A percentile compares a stretch with the other conserved stretches of the same genome.
phyloP scores from a whole-genome alignment of 2,888 invertebrate genomes.

The Mimachlamys varia region DNA sequence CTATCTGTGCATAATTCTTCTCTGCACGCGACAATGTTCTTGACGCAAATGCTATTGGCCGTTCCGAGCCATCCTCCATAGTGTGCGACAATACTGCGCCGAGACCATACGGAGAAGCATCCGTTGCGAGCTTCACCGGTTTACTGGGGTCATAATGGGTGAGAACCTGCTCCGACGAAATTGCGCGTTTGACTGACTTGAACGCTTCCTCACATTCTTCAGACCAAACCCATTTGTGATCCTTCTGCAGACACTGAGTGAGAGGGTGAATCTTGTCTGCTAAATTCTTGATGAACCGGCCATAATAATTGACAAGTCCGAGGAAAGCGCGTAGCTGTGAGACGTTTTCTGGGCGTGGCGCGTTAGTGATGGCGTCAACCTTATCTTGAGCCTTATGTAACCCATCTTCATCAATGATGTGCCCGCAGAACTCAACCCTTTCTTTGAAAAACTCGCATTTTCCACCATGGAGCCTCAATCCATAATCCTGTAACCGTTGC shows the following conservation, averaged over 20 bases:
- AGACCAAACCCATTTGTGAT: too few species aligned
- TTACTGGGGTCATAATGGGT: conserved; percentile 66
- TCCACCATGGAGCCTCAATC: conserved; percentile 39
- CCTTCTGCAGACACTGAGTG: too few species aligned
- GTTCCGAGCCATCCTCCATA: too few species aligned
- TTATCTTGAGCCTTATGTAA: conserved; percentile 50
- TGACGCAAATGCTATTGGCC: too few species aligned
- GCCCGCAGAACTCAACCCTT: conserved; percentile 52
- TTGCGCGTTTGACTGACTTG: not conserved
- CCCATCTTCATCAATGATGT: conserved; percentile 49
- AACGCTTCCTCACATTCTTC: too few species aligned
- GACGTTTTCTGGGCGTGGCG: conserved; percentile 42
- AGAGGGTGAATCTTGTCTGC: too few species aligned
- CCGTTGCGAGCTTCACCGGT: conserved; percentile 47
- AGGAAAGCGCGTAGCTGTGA: conserved; percentile 23
- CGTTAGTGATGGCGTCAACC: conserved; percentile 46
- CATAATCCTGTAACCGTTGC: conserved; percentile 42
- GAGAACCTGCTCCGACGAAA: not conserved
- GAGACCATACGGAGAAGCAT: too few species aligned
- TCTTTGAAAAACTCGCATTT: conserved; percentile 45
- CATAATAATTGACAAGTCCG: not conserved
- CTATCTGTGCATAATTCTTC: too few species aligned
- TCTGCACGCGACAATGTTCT: too few species aligned
- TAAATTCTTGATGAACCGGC: not conserved
- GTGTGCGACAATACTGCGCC: too few species aligned